These are phyloP conservation scores for Sapayoa aenigma DNA, from an alignment of 2,113 vertebrate species.

Conservation along the genomic window DNA sequence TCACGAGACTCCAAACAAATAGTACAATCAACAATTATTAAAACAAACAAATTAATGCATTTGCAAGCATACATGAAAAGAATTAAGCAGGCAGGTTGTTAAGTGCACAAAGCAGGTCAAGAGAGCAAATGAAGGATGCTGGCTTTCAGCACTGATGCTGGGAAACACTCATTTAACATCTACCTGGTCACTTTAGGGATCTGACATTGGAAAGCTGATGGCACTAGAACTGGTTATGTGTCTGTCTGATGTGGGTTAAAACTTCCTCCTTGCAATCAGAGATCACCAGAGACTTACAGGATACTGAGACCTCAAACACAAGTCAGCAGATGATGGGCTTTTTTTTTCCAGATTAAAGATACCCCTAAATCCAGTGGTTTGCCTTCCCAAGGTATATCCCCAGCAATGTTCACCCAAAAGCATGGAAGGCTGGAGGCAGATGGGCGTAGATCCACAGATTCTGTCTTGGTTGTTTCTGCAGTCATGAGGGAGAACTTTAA, in stretches of 20 bases:
- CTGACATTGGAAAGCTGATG: not conserved
- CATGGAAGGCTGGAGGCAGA: not conserved
- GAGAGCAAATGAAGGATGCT: not conserved
- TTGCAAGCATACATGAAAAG: not conserved
- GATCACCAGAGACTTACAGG: not conserved
- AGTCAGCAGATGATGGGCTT: not conserved
- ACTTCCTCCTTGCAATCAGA: not conserved
- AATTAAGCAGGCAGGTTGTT: not conserved
- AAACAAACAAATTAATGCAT: not conserved
- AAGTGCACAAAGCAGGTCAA: not conserved
- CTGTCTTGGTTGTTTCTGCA: not conserved
- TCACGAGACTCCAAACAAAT: not conserved
- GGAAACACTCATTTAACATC: not conserved
- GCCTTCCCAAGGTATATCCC: not conserved
- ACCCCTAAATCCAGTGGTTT: not conserved
- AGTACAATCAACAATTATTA: not conserved
- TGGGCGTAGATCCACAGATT: not conserved
- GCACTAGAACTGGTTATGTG: not conserved
- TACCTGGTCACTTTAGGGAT: not conserved
- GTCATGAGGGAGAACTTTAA: not conserved
- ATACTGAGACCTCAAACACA: not conserved
- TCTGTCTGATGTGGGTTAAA: not conserved
- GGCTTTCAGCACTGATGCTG: not conserved
- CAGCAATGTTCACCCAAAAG: fast-evolving
- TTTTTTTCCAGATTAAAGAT: not conserved